Percentiles rank a stretch among this genome's conserved stretches.
Evolutionary conservation across 2,888 invertebrate genomes (phyloP).

Genomic region (Theretra japonica): DNA sequence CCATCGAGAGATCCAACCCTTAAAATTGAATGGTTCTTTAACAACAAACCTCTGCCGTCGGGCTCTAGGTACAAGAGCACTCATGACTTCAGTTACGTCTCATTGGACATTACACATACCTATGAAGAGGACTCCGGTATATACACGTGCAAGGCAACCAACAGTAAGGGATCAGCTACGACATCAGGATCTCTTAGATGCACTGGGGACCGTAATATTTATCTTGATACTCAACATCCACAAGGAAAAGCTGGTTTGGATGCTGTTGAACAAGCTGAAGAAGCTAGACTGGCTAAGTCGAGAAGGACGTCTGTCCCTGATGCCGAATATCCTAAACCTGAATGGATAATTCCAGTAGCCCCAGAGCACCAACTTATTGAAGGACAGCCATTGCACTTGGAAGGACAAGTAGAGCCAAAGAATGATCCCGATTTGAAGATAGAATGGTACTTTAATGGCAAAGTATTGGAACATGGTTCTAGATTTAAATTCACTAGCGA

Average conservation of each 20-base stretch:
- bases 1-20: slow-evolving; percentile 96
- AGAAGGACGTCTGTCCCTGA: slow-evolving; percentile 89
- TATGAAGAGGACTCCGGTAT: slow-evolving; percentile 97
- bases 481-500: slow-evolving; percentile 97
- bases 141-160: slow-evolving; percentile 95
- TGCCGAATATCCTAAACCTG: slow-evolving; percentile 91
- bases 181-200: slow-evolving; percentile 95
- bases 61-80: slow-evolving; percentile 96
- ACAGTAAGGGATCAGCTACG: slow-evolving; percentile 94
- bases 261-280: slow-evolving; percentile 95
- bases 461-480: slow-evolving; percentile 93
- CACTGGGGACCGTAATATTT: slow-evolving; percentile 91
- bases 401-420: slow-evolving; percentile 97
- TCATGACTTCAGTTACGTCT: slow-evolving; percentile 98
- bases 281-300: slow-evolving; percentile 89
- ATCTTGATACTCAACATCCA: slow-evolving; percentile 96
- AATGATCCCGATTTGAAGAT: slow-evolving; percentile 95
- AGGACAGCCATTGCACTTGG: slow-evolving; percentile 94
- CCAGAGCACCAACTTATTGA: slow-evolving; percentile 92
- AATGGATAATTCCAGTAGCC: slow-evolving; percentile 93
- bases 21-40: slow-evolving; percentile 97
- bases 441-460: slow-evolving; percentile 98
- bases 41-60: slow-evolving; percentile 94
- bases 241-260: slow-evolving; percentile 96
- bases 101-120: slow-evolving; percentile 93